Evolutionary conservation across 2,113 vertebrate genomes (phyloP).

Genomic region (Regulus satrapa): DNA sequence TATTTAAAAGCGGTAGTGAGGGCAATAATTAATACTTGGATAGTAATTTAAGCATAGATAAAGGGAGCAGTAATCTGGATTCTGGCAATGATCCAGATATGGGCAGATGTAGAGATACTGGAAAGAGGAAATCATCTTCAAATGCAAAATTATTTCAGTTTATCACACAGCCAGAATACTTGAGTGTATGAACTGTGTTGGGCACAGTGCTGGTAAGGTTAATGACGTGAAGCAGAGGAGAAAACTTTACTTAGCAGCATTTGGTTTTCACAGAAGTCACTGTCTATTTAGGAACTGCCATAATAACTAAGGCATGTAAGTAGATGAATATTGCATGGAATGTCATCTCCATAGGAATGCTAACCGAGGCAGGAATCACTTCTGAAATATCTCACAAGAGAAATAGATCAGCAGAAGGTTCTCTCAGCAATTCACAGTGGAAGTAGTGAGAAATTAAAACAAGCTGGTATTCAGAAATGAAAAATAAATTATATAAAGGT

Average conservation of each 20-base stretch:
- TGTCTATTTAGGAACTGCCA: neutral
- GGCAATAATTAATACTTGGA: neutral
- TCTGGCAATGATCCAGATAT: neutral
- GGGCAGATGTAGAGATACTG: neutral
- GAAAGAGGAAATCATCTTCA: neutral
- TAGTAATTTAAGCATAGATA: neutral
- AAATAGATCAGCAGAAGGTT: neutral
- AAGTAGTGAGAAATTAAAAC: neutral
- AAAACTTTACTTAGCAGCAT: neutral
- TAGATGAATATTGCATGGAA: neutral
- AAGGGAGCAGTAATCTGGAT: neutral
- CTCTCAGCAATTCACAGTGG: neutral
- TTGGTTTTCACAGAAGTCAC: neutral
- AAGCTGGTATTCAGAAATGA: neutral
- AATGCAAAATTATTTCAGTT: neutral
- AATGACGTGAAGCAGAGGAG: conserved; percentile 16
- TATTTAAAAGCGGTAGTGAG: neutral
- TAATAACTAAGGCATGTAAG: neutral
- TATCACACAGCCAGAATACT: neutral
- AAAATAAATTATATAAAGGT: neutral
- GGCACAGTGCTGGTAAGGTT: conserved; percentile 1
- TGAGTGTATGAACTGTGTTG: neutral
- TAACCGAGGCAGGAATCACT: neutral
- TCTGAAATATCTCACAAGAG: neutral
- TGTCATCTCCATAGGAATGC: neutral